These are phyloP conservation scores for Quadroppia sp. DNA, from an alignment of 2,888 invertebrate species.

Conservation along the genomic window DNA sequence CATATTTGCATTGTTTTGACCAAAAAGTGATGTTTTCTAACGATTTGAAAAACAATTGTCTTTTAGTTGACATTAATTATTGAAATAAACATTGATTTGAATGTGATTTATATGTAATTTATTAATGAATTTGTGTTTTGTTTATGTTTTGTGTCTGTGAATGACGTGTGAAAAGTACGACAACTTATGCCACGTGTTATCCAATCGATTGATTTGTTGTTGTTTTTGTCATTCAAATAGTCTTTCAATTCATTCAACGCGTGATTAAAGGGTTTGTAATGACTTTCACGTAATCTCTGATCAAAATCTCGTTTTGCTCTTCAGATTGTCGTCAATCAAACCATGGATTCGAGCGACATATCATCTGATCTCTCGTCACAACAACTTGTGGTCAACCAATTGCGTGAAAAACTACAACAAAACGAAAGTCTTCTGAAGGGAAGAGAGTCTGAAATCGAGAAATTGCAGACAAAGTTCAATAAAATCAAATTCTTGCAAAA, in stretches of 20 bases:
- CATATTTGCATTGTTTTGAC: no score
- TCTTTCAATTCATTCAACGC: not conserved
- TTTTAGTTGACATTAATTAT: no score
- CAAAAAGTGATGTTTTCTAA: no score
- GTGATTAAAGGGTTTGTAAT: not conserved
- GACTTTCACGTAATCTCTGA: no score
- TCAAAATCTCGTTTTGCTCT: not conserved
- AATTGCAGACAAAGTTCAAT: conserved; percentile 18
- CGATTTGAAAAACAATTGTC: no score
- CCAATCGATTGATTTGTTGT: not conserved
- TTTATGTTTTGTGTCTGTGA: not conserved
- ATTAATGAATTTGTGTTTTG: not conserved
- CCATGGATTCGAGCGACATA: conserved; percentile 3
- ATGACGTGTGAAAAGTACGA: not conserved
- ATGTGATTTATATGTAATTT: not conserved
- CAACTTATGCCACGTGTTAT: not conserved
- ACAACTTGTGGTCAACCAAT: conserved; percentile 51
- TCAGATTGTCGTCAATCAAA: not conserved
- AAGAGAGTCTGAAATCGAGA: conserved; percentile 53
- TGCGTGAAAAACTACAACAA: conserved; percentile 53
- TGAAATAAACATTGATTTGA: no score
- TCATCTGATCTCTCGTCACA: conserved; percentile 42
- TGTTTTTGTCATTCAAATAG: no score
- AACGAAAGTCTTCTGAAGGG: conserved; percentile 51
- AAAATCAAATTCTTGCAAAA: not conserved